phyloP scores from a whole-genome alignment of 2,888 invertebrate species.

The Bembecia ichneumoniformis region DNA sequence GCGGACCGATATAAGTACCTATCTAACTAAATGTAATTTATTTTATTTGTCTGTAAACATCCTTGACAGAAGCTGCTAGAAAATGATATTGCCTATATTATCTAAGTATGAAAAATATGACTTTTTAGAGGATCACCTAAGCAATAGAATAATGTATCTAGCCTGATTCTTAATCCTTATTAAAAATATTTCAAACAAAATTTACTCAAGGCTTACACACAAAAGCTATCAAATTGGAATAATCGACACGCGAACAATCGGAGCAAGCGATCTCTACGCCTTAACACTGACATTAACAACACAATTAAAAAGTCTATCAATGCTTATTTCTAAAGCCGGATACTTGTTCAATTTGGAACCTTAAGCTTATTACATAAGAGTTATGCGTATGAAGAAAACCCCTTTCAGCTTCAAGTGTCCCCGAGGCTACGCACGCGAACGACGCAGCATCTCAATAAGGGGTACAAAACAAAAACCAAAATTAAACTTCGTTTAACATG shows the following conservation, averaged over 20 bases:
- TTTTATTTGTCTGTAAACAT: conserved; percentile 28
- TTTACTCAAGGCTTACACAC: conserved; percentile 1
- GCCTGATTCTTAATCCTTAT: neutral
- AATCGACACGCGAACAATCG: conserved; percentile 56
- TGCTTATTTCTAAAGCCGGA: conserved; percentile 11
- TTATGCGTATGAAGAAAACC: neutral
- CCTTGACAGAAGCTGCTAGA: too few species aligned
- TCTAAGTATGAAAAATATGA: too few species aligned
- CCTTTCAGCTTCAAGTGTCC: conserved; percentile 25
- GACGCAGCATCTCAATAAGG: conserved; percentile 59
- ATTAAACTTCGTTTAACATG: conserved; percentile 71
- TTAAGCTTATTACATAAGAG: conserved; percentile 20
- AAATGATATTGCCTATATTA: too few species aligned
- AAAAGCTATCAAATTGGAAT: conserved; percentile 22
- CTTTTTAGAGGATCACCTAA: too few species aligned
- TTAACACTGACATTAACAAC: conserved; percentile 66
- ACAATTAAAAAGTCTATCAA: conserved; percentile 67
- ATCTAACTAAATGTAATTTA: conserved; percentile 41
- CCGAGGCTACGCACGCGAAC: conserved; percentile 52
- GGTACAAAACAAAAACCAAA: conserved; percentile 61
- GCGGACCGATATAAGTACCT: conserved; percentile 69
- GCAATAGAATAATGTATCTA: too few species aligned
- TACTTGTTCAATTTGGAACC: conserved; percentile 16
- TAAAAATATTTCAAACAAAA: neutral
- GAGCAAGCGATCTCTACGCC: conserved; percentile 69